Evolutionary conservation across 2,797 vertebrate genomes (phyloP), one percentile per base, ranked within the genome.

Genomic region (Acestrorhynchus altus): DNA sequence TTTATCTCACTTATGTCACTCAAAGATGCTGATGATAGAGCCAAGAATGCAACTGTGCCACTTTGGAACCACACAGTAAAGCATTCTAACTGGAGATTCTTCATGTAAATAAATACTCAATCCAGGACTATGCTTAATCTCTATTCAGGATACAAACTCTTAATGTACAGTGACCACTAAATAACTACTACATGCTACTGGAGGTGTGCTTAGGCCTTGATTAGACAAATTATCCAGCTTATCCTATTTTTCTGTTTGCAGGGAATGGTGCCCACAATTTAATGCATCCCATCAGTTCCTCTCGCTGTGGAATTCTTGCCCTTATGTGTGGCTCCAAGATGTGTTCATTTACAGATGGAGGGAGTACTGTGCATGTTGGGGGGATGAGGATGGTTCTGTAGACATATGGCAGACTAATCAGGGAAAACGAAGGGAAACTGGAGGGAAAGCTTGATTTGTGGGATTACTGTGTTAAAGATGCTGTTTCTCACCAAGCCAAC

Each of bases 391-490:
- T 69, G 44, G 35, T 57, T 77, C 70, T 52, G 71, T 69, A 76
- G 81, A 79, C 83, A 86, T 81, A 86, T 81, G 87, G 81, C 74
- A 79, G 83, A 79, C 81, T 88, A 85, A 92, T 87, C 82, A 85
- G 77, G 83, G 49, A 74, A 9, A 61, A 77, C 61, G 31, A 75
- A 79, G 57, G 70, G 69, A 68, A 35, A 72, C 16, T 64, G 66
- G 74, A 71, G 65, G 78, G 78, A 81, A 76, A 35, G 42, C 61
- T 28, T 71, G 77, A 86, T 86, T 88, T 85, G 76, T 69, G 80
- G 85, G 87, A 88, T 90, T 83, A 87, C 73, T 65, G 77, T 40
- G 52, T 84, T 81, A 84, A 87, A 80, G 83, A 63, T 86, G 82
- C 84, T 87, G 86, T 68, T 82, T 72, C 71, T 68, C 49, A 63